phyloP scores from a whole-genome alignment of 2,888 invertebrate species.

The Iphiclides podalirius region DNA sequence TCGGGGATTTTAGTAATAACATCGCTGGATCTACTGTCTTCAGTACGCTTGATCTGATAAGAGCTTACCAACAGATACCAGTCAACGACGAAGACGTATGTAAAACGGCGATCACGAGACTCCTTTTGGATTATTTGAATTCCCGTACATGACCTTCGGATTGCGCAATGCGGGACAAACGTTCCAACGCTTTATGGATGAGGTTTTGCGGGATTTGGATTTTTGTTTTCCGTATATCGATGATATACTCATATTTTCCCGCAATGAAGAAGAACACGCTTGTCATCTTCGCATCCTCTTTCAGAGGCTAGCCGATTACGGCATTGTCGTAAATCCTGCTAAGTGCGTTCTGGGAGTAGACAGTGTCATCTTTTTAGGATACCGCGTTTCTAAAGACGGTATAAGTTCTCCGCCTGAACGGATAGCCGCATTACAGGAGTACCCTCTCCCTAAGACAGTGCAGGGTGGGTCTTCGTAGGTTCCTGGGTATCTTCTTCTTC shows the following conservation, averaged over 20 bases:
- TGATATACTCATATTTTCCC: constrained; percentile 10
- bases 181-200: no score
- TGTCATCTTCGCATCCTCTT: constrained; percentile 21
- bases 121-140: no score
- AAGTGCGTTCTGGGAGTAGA: constrained; percentile 19
- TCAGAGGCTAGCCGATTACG: constrained; percentile 20
- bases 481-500: no score
- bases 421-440: neutral
- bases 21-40: no score
- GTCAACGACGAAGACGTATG: neutral
- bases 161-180: neutral
- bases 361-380: neutral
- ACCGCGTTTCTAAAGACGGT: neutral
- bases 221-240: constrained; percentile 2
- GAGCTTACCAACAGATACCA: neutral
- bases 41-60: no score
- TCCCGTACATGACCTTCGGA: neutral
- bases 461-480: constrained; percentile 31
- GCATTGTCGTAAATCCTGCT: constrained; percentile 21
- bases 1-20: no score
- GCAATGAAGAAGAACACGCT: neutral
- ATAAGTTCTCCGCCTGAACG: no score
- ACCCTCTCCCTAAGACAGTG: constrained; percentile 28
- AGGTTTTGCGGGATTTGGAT: neutral
- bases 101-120: no score